Evolutionary conservation across 2,113 vertebrate species (phyloP).

Genomic region (Boleophthalmus pectinirostris): DNA sequence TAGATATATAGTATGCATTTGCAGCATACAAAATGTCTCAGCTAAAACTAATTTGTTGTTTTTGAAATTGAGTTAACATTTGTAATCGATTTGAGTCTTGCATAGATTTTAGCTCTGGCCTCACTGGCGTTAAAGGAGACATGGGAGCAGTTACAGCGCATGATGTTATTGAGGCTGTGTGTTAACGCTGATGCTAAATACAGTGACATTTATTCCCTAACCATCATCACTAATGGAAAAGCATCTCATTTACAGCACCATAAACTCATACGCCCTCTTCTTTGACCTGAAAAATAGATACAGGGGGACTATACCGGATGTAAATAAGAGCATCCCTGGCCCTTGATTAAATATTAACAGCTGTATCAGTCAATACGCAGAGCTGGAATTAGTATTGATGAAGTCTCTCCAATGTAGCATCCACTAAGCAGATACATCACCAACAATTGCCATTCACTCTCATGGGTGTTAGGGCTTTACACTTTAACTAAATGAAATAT

Average conservation of each 20-base stretch:
- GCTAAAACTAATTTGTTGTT: too few relatives aligned
- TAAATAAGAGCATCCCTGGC: slow-evolving; percentile 26
- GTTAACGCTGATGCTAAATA: slow-evolving; percentile 25
- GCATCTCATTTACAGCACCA: slow-evolving; percentile 19
- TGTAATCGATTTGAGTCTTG: background rate
- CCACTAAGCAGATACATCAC: slow-evolving; percentile 24
- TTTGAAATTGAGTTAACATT: too few relatives aligned
- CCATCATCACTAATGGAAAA: slow-evolving; percentile 48
- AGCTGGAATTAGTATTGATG: slow-evolving; percentile 44
- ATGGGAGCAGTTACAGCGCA: slow-evolving; percentile 13
- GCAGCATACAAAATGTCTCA: too few relatives aligned
- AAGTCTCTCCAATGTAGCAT: slow-evolving; percentile 1
- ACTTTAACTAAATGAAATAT: slow-evolving; percentile 11
- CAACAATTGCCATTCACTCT: slow-evolving; percentile 26
- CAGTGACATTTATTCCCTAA: slow-evolving; percentile 49
- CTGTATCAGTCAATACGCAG: slow-evolving; percentile 39
- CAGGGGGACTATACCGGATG: slow-evolving; percentile 35
- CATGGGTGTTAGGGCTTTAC: background rate
- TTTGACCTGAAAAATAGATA: slow-evolving; percentile 34
- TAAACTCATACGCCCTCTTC: slow-evolving; percentile 23
- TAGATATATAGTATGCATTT: too few relatives aligned
- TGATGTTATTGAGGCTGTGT: slow-evolving; percentile 8
- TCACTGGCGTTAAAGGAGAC: background rate
- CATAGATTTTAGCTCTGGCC: background rate
- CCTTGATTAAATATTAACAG: slow-evolving; percentile 46